Percentiles rank a stretch among this genome's conserved stretches.
Evolutionary conservation across 2,888 invertebrate genomes (phyloP).

Genomic region (Hypomecis punctinalis): DNA sequence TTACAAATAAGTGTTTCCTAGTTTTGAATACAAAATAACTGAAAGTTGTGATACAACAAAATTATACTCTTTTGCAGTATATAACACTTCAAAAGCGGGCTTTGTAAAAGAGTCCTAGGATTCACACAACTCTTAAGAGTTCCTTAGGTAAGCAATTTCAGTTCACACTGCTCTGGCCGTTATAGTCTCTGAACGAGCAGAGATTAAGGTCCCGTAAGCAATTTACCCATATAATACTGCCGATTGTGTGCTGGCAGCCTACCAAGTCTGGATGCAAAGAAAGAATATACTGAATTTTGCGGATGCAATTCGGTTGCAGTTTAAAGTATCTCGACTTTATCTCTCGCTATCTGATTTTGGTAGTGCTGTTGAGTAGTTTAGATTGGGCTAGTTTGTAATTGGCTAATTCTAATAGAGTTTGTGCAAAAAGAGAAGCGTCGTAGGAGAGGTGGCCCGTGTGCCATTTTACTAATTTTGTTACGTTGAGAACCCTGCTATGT

Average conservation of each 20-base stretch:
- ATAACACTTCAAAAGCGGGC: not conserved
- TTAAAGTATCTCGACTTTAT: slow-evolving; percentile 31
- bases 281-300: slow-evolving; percentile 43
- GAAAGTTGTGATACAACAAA: too few species aligned
- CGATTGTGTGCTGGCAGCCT: slow-evolving; percentile 43
- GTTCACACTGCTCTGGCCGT: slow-evolving; percentile 7
- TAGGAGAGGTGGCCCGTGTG: too few species aligned
- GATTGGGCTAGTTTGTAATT: too few species aligned
- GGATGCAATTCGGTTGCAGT: slow-evolving; percentile 33
- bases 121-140: slow-evolving; percentile 6
- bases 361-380: not conserved
- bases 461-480: too few species aligned
- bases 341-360: slow-evolving; percentile 32
- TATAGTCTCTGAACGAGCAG: slow-evolving; percentile 32
- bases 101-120: not conserved
- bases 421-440: too few species aligned
- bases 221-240: slow-evolving; percentile 38
- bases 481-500: too few species aligned
- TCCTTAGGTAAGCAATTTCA: slow-evolving; percentile 8
- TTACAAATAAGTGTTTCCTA: too few species aligned
- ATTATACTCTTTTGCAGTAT: too few species aligned
- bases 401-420: too few species aligned
- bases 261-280: slow-evolving; percentile 38
- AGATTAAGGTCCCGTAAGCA: slow-evolving; percentile 43
- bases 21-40: too few species aligned